phyloP scores from a whole-genome alignment of 2,113 vertebrate species.

The Petrocephalus microphthalmus region DNA sequence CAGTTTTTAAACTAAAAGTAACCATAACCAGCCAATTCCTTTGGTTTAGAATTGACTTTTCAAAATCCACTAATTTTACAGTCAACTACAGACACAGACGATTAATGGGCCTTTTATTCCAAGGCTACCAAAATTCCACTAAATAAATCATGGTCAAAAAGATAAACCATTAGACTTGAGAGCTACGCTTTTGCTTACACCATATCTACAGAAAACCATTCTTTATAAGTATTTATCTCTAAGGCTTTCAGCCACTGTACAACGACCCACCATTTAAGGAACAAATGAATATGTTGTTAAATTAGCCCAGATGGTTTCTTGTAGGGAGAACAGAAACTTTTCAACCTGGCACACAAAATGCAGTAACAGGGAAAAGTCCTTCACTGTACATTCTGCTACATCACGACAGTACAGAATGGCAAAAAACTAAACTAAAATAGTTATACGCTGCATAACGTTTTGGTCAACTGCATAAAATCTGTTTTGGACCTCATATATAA shows the following conservation, averaged over 20 bases:
- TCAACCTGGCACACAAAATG: background rate
- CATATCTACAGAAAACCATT: background rate
- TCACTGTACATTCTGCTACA: background rate
- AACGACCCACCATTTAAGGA: background rate
- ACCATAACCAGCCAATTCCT: background rate
- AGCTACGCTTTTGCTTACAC: background rate
- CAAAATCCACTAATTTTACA: background rate
- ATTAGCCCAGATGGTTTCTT: background rate
- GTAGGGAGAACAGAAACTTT: background rate
- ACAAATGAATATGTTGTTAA: background rate
- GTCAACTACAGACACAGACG: background rate
- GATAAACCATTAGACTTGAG: background rate
- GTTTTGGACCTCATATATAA: background rate
- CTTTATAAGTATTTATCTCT: background rate
- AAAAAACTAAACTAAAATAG: slow-evolving; percentile 20
- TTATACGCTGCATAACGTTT: background rate
- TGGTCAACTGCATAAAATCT: background rate
- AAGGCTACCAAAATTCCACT: background rate
- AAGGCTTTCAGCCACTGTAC: background rate
- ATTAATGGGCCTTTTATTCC: background rate
- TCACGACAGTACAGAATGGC: slow-evolving; percentile 40
- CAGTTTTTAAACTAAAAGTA: background rate
- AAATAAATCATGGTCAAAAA: background rate
- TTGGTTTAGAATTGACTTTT: background rate
- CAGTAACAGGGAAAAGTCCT: background rate